Percentiles rank a stretch among this genome's conserved stretches.
phyloP scores from a whole-genome alignment of 1,140 invertebrate genomes.

The Drosophila nasuta region DNA sequence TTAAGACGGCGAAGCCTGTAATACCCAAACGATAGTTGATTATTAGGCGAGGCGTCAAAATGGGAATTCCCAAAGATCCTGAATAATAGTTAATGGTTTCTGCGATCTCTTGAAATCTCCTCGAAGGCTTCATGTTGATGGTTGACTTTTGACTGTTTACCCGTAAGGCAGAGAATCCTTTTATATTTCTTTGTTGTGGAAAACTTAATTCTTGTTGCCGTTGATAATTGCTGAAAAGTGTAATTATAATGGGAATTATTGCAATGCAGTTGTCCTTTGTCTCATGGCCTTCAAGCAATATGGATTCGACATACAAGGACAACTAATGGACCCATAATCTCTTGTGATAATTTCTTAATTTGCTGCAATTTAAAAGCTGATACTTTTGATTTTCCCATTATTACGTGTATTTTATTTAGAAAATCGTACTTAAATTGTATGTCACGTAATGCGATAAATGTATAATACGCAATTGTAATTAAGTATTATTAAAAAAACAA shows the following conservation, averaged over 20 bases:
- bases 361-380: conserved; percentile 1
- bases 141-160: conserved; percentile 18
- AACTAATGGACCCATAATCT: conserved; percentile 2
- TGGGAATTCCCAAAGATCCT: conserved; percentile 47
- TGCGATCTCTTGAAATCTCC: conserved; percentile 39
- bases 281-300: conserved; percentile 17
- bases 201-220: conserved; percentile 24
- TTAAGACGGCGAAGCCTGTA: conserved; percentile 26
- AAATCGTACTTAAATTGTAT: background rate
- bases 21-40: conserved; percentile 53
- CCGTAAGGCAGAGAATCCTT: background rate
- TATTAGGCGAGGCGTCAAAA: conserved; percentile 21
- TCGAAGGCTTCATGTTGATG: conserved; percentile 40
- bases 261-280: conserved; percentile 23
- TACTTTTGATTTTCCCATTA: conserved; percentile 6
- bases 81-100: conserved; percentile 42
- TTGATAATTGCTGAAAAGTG: conserved; percentile 30
- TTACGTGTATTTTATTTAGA: background rate
- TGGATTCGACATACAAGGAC: background rate
- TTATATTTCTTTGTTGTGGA: conserved; percentile 26
- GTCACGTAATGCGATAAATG: background rate
- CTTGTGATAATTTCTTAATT: conserved; percentile 5
- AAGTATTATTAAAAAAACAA: conserved; percentile 31
- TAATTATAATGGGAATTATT: conserved; percentile 42
- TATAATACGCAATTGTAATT: conserved; percentile 10